phyloP scores from a whole-genome alignment of 2,888 invertebrate species.

The Chelonus formosanus region DNA sequence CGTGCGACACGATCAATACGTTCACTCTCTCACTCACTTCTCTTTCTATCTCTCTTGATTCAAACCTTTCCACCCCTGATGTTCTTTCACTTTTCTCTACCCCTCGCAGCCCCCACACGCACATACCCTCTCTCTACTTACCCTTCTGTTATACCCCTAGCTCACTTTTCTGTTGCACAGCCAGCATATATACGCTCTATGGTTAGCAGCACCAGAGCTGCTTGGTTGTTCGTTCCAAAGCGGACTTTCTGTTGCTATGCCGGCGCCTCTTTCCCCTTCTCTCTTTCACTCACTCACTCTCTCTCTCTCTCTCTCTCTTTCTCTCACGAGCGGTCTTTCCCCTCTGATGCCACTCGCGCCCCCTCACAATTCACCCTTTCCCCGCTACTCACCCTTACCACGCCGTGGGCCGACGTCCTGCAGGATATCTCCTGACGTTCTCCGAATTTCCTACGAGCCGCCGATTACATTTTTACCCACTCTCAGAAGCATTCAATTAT shows the following conservation, averaged over 20 bases:
- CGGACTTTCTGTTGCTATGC: constrained; percentile 64
- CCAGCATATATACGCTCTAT: constrained; percentile 4
- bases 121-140: constrained; percentile 26
- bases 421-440: constrained; percentile 48
- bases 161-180: constrained; percentile 29
- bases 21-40: constrained; percentile 53
- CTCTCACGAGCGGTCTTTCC: constrained; percentile 24
- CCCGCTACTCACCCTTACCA: constrained; percentile 35
- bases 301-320: constrained; percentile 27
- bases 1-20: constrained; percentile 64
- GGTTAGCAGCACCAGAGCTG: constrained; percentile 37
- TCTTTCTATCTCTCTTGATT: constrained; percentile 36
- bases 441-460: constrained; percentile 29
- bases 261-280: constrained; percentile 52
- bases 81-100: constrained; percentile 32
- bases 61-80: constrained; percentile 27
- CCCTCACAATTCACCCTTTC: constrained; percentile 36
- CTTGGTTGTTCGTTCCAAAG: constrained; percentile 57
- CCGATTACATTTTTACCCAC: constrained; percentile 22
- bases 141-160: constrained; percentile 21
- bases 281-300: constrained; percentile 27
- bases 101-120: constrained; percentile 34
- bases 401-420: constrained; percentile 49
- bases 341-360: constrained; percentile 24
- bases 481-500: constrained; percentile 27